phyloP scores from a whole-genome alignment of 2,888 invertebrate genomes.

The Leptopilina syphax region DNA sequence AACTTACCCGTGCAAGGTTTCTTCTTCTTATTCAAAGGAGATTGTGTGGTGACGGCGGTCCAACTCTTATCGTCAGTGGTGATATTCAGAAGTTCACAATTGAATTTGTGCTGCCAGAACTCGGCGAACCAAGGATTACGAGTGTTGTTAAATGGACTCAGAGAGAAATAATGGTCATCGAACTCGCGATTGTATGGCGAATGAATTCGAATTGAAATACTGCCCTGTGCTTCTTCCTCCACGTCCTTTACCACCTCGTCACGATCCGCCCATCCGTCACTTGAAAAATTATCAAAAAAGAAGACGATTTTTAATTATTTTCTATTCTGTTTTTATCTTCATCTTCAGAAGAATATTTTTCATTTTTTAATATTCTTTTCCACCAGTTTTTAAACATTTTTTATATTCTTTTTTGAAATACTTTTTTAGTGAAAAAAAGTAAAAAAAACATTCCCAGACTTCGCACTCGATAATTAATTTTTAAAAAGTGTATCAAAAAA shows the following conservation, averaged over 20 bases:
- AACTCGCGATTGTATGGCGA: slow-evolving; percentile 83
- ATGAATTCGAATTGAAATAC: slow-evolving; percentile 86
- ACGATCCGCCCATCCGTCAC: slow-evolving; percentile 88
- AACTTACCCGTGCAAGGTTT: slow-evolving; percentile 65
- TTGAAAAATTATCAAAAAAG: slow-evolving; percentile 61
- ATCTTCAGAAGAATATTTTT: too few relatives aligned
- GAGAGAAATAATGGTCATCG: slow-evolving; percentile 83
- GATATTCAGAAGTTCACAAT: slow-evolving; percentile 77
- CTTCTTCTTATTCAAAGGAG: slow-evolving; percentile 35
- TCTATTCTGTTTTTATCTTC: too few relatives aligned
- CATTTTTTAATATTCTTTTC: too few relatives aligned
- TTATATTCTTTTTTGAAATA: too few relatives aligned
- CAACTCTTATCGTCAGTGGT: slow-evolving; percentile 51
- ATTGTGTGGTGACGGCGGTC: slow-evolving; percentile 48
- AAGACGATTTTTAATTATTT: too few relatives aligned
- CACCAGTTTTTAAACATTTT: too few relatives aligned
- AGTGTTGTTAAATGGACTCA: slow-evolving; percentile 81
- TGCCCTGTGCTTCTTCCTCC: slow-evolving; percentile 83
- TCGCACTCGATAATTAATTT: too few relatives aligned
- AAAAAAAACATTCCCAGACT: too few relatives aligned
- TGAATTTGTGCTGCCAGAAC: slow-evolving; percentile 87
- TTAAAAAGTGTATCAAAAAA: too few relatives aligned
- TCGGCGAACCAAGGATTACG: slow-evolving; percentile 87
- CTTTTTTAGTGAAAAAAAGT: too few relatives aligned
- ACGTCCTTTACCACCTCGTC: slow-evolving; percentile 84